phyloP scores from a whole-genome alignment of 2,113 vertebrate species.

The Myrmecobius fasciatus region DNA sequence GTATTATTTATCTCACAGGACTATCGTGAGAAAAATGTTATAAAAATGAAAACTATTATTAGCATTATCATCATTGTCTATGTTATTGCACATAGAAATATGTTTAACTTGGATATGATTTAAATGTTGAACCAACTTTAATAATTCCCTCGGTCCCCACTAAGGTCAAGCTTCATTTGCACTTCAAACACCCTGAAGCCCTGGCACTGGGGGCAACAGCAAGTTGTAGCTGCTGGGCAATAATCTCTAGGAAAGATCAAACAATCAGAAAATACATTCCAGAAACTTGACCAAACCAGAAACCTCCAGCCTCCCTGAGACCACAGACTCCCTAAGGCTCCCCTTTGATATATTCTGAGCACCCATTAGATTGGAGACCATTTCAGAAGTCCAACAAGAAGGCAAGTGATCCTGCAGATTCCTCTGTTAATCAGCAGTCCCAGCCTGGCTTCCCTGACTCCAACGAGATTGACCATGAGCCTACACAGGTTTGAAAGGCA shows the following conservation, averaged over 20 bases:
- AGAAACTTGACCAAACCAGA: neutral
- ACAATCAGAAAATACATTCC: neutral
- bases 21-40: neutral
- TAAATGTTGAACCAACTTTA: neutral
- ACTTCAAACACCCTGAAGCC: neutral
- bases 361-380: neutral
- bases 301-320: neutral
- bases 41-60: neutral
- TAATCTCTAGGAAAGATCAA: constrained; percentile 21
- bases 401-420: neutral
- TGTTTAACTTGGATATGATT: neutral
- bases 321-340: neutral
- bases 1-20: neutral
- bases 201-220: neutral
- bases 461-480: neutral
- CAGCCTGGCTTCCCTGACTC: neutral
- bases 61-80: neutral
- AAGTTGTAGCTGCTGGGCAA: neutral
- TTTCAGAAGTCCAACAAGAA: neutral
- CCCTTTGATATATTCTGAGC: neutral
- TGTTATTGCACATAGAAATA: neutral
- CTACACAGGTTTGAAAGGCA: neutral
- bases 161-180: neutral
- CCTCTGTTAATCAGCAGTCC: neutral
- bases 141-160: neutral